Percentiles rank a stretch among this genome's conserved stretches.
Conservation (phyloP, 2,797 vertebrate species). For the Microctenopoma lineatum region DNA sequence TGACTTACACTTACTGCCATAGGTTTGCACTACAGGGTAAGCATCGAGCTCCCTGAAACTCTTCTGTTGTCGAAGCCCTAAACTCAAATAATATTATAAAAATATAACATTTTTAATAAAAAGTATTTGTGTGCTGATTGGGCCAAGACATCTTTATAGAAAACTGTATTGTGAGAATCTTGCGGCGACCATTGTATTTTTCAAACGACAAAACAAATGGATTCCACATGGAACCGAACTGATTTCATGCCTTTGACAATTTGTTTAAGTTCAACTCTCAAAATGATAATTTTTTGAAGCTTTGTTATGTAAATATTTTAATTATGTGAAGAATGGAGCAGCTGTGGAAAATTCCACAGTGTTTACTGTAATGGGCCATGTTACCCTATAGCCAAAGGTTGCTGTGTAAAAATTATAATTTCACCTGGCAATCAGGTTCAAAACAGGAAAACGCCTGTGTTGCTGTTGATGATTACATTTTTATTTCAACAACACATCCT, state of each 20-base stretch:
- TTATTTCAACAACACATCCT: conserved; percentile 33
- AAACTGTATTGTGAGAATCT: conserved; percentile 47
- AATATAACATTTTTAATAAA: conserved; percentile 30
- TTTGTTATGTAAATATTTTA: conserved; percentile 70
- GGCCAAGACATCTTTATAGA: conserved; percentile 47
- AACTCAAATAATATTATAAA: conserved; percentile 38
- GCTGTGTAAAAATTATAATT: conserved; percentile 36
- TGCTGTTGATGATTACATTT: conserved; percentile 40
- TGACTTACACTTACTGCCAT: conserved; percentile 60
- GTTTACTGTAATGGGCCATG: conserved; percentile 22
- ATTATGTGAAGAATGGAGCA: conserved; percentile 21
- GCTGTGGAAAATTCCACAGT: conserved; percentile 12
- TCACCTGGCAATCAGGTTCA: conserved; percentile 13
- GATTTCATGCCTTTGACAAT: conserved; percentile 32
- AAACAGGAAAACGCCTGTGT: conserved; percentile 12
- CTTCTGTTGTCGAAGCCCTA: conserved; percentile 38
- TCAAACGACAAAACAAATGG: conserved; percentile 23
- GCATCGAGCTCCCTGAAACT: conserved; percentile 40
- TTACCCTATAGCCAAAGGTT: conserved; percentile 38
- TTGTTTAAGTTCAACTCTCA: conserved; percentile 26
- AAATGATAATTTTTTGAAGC: conserved; percentile 13
- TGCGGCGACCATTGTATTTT: conserved; percentile 34
- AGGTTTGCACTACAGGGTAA: conserved; percentile 75
- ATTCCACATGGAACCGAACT: conserved; percentile 23
- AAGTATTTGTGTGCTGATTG: conserved; percentile 37